Conservation (phyloP, 2,888 invertebrate genomes). For the Oxycera nigricornis region DNA sequence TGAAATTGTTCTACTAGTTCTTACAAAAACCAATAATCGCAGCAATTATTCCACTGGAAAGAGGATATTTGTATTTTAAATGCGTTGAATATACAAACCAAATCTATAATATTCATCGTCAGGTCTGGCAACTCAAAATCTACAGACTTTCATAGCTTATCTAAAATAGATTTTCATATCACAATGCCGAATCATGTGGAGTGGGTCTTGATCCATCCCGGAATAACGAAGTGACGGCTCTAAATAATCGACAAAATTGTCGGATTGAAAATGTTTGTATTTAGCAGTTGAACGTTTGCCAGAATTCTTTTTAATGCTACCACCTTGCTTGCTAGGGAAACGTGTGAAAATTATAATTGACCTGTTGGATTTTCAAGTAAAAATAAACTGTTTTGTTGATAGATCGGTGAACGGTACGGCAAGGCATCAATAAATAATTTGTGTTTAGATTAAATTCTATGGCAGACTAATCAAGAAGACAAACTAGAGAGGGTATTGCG, state of each 20-base stretch:
- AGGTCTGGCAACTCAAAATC: not conserved
- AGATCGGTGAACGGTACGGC: no score
- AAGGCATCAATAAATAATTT: no score
- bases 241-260: constrained; percentile 17
- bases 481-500: no score
- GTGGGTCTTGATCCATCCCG: not conserved
- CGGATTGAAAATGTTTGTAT: constrained; percentile 1
- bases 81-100: not conserved
- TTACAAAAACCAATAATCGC: no score
- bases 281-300: constrained; percentile 10
- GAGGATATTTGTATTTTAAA: no score
- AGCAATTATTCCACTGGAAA: no score
- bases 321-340: not conserved
- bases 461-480: no score
- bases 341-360: constrained; percentile 8
- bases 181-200: not conserved
- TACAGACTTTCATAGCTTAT: not conserved
- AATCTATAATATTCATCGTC: no score
- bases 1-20: no score
- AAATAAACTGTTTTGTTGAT: not conserved
- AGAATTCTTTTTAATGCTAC: constrained; percentile 1
- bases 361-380: constrained; percentile 12
- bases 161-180: constrained; percentile 7
- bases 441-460: no score
- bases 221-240: not conserved